Percentiles rank a stretch among this genome's conserved stretches.
Conservation (phyloP, 2,113 vertebrate species). For the Haemorhous mexicanus region DNA sequence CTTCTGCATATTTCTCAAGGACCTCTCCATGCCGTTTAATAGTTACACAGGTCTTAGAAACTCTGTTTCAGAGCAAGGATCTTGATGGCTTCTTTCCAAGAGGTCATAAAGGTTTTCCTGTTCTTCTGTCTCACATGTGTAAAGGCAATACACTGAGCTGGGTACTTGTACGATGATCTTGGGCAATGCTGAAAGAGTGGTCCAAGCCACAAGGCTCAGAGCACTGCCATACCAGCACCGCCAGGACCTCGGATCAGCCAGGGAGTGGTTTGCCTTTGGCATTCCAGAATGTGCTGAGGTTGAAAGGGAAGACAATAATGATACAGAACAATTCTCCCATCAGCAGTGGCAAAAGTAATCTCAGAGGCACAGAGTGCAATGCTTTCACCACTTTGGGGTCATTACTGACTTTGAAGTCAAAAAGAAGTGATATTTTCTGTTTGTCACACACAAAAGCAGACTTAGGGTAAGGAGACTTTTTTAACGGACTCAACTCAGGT, state of each 20-base stretch:
- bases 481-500: not conserved
- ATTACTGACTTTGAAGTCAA: not conserved
- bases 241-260: not conserved
- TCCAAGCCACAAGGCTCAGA: slow-evolving; percentile 37
- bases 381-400: not conserved
- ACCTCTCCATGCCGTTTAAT: not conserved
- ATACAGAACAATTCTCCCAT: slow-evolving; percentile 14
- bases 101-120: not conserved
- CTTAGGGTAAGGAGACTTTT: not conserved
- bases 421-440: not conserved
- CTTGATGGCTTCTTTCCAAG: not conserved
- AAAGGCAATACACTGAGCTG: not conserved
- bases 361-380: not conserved
- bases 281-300: slow-evolving; percentile 31
- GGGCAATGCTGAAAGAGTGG: not conserved
- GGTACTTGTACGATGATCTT: not conserved
- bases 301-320: slow-evolving; percentile 41
- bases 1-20: not conserved
- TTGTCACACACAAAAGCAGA: not conserved
- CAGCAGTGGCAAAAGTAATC: slow-evolving; percentile 6
- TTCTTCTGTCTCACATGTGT: not conserved
- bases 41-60: not conserved
- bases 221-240: not conserved
- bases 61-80: not conserved
- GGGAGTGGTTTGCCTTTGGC: slow-evolving; percentile 2